Evolutionary conservation across 2,888 invertebrate species (phyloP), one percentile per base, ranked within the genome.

Genomic region (Oxytorus armatus): DNA sequence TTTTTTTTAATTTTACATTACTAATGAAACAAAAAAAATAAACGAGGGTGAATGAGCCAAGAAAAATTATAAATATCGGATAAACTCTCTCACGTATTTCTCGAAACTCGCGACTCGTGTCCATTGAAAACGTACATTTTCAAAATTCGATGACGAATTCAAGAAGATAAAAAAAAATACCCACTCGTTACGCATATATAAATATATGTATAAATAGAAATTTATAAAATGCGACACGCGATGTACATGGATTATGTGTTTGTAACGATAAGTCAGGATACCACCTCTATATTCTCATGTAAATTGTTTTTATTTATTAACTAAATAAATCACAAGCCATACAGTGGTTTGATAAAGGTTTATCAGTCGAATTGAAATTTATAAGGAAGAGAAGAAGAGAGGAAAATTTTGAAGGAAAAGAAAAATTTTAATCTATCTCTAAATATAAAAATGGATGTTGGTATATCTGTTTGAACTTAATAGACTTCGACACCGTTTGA

Each of bases 261-360:
- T 79, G 63, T 83, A 83, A 68, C 68, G 79, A 84, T 87, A 86
- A 86, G 84, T 80, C 77, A 80, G 76, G 73, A 79, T 57, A 57
- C 36, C 73, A 73, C 76, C 75, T 63, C 76, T 72, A 69, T 79
- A 73, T 80, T 88, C 86, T 85, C 87, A 86, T 91, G 90, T 91
- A 91, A 90, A 90, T 91, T 90, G 88, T 90, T 91, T 91, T 91
- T 90, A 91, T 91, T n/a, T 90, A 89, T 90, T 90, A 89, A 89
- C 85, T 88, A 89, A 91, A 91, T 91, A 91, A 90, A 91, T 91
- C 90, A 89, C 89, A 89, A 89, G 86, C 88, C 90, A 86, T 88
- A 88, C 86, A 84, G 83, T 78, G 80, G 79, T 79, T 75, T 76
- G 53, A 80, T 63, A 59, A 42, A 68, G 33, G 10, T 61, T 72